phyloP scores from a whole-genome alignment of 1,140 invertebrate genomes.

The Heliconius himera region DNA sequence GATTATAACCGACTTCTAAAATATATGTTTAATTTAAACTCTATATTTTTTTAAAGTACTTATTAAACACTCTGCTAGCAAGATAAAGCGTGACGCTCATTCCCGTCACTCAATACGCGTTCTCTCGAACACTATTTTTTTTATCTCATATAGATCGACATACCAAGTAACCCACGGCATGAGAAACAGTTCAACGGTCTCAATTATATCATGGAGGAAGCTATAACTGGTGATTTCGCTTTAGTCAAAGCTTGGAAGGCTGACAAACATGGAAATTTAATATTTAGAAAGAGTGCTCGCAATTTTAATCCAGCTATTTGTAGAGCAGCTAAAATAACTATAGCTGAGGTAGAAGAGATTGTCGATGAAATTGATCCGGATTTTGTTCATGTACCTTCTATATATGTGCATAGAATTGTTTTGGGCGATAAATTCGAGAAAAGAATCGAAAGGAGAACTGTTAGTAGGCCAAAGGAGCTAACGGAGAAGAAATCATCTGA shows the following conservation, averaged over 20 bases:
- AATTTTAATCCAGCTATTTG: slow-evolving; percentile 98
- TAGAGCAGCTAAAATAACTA: slow-evolving; percentile 93
- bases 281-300: slow-evolving; percentile 93
- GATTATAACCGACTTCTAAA: too few relatives aligned
- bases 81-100: too few relatives aligned
- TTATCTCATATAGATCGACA: slow-evolving; percentile 78
- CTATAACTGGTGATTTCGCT: slow-evolving; percentile 98
- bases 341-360: slow-evolving; percentile 98
- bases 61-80: too few relatives aligned
- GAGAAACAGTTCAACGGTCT: slow-evolving; percentile 91
- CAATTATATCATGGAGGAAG: slow-evolving; percentile 96
- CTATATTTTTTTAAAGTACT: too few relatives aligned
- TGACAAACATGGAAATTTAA: slow-evolving; percentile 95
- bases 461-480: slow-evolving; percentile 67
- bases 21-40: too few relatives aligned
- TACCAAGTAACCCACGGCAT: slow-evolving; percentile 83
- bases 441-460: slow-evolving; percentile 88
- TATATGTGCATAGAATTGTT: slow-evolving; percentile 95
- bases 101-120: too few relatives aligned
- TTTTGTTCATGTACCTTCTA: slow-evolving; percentile 94
- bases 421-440: slow-evolving; percentile 93
- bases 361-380: slow-evolving; percentile 94
- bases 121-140: background rate
- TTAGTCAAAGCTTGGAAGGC: slow-evolving; percentile 99
- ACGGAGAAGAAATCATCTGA: slow-evolving; percentile 84